These are phyloP conservation scores for Apotomis capreana DNA, from an alignment of 2,888 invertebrate species.

Conservation along the genomic window DNA sequence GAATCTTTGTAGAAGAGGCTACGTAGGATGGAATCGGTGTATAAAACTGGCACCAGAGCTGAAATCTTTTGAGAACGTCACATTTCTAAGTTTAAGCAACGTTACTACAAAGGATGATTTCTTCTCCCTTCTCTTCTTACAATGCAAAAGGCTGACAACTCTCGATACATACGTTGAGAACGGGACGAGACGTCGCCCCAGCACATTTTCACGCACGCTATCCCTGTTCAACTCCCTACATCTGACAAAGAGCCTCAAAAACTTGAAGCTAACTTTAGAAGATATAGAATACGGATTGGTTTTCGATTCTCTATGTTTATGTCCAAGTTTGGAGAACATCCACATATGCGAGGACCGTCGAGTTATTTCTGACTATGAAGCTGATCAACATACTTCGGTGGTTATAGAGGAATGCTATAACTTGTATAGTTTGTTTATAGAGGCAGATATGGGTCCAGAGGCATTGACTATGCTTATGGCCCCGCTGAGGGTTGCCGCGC, in stretches of 20 bases:
- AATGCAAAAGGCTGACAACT: constrained; percentile 51
- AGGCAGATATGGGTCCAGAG: constrained; percentile 54
- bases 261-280: constrained; percentile 55
- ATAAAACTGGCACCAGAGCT: constrained; percentile 48
- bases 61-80: constrained; percentile 49
- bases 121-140: constrained; percentile 51
- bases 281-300: constrained; percentile 55
- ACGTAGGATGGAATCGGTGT: constrained; percentile 47
- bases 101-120: constrained; percentile 52
- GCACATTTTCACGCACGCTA: constrained; percentile 46
- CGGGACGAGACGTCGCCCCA: constrained; percentile 34
- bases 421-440: constrained; percentile 59
- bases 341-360: constrained; percentile 58
- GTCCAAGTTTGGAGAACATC: constrained; percentile 54
- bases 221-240: constrained; percentile 50
- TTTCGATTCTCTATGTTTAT: constrained; percentile 52
- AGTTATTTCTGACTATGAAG: constrained; percentile 40
- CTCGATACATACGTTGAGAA: constrained; percentile 55
- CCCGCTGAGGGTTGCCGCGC: constrained; percentile 49
- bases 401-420: constrained; percentile 52
- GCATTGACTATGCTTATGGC: constrained; percentile 51
- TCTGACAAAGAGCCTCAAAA: constrained; percentile 51
- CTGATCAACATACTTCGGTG: constrained; percentile 44
- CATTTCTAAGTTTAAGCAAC: constrained; percentile 54
- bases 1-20: constrained; percentile 54